Evolutionary conservation across 2,113 vertebrate genomes (phyloP).

Genomic region (Prolemur simus): DNA sequence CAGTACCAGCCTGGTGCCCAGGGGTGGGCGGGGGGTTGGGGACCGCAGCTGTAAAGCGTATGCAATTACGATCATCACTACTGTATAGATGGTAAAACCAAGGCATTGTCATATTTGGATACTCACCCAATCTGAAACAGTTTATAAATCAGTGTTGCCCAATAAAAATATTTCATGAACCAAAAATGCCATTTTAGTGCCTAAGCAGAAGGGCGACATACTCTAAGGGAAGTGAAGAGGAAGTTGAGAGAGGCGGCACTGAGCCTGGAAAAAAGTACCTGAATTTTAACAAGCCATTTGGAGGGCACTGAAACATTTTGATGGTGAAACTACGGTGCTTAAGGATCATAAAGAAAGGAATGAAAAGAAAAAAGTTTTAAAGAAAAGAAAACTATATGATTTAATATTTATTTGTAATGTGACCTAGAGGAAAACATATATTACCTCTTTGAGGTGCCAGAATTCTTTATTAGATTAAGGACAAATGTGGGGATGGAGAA

Average conservation of each 20-base stretch:
- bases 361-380: not conserved
- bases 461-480: not conserved
- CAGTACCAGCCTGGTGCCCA: no score
- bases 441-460: not conserved
- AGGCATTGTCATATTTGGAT: not conserved
- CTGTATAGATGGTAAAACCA: not conserved
- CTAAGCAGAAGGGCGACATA: not conserved
- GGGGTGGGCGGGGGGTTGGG: no score
- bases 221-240: not conserved
- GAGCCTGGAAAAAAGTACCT: accelerated
- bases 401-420: not conserved
- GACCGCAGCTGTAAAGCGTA: not conserved
- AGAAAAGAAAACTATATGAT: not conserved
- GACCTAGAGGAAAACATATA: not conserved
- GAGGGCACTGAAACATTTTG: not conserved
- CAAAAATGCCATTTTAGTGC: not conserved
- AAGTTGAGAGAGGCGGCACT: accelerated
- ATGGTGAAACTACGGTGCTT: not conserved
- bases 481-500: not conserved
- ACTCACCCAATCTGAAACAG: not conserved
- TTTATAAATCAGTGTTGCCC: not conserved
- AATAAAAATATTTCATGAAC: not conserved
- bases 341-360: not conserved
- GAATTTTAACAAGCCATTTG: not conserved
- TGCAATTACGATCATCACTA: not conserved